These are phyloP conservation scores for Melanerpes formicivorus DNA, from an alignment of 2,113 vertebrate species.

Conservation along the genomic window DNA sequence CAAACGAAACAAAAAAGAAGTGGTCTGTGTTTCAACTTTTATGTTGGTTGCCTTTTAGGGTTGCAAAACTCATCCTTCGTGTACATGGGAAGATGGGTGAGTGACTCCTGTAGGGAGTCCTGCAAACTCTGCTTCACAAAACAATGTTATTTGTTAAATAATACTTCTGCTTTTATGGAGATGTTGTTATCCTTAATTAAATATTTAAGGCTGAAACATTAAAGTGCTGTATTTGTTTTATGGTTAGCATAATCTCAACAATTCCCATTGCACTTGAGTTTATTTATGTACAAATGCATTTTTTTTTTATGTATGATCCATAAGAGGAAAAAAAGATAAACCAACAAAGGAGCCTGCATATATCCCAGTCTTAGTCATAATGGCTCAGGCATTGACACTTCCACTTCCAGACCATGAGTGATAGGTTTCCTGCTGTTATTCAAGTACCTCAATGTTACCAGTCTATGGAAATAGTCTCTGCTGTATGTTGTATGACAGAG, in stretches of 20 bases:
- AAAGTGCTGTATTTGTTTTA: neutral
- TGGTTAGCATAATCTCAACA: neutral
- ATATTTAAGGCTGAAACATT: neutral
- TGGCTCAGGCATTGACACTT: neutral
- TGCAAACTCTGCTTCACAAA: neutral
- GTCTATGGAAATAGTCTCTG: neutral
- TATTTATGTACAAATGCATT: neutral
- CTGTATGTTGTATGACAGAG: neutral
- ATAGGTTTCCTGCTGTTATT: neutral
- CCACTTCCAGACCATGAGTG: neutral
- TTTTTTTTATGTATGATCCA: neutral
- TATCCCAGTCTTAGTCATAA: neutral
- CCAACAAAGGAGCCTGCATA: neutral
- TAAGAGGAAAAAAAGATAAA: neutral
- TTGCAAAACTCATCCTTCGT: rapidly evolving
- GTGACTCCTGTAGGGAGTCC: neutral
- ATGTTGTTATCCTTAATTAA: neutral
- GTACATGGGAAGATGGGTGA: neutral
- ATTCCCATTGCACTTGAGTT: neutral
- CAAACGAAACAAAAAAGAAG: neutral
- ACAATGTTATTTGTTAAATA: neutral
- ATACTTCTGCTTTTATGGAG: neutral
- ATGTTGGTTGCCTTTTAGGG: neutral
- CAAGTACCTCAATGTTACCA: neutral
- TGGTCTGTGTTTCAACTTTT: neutral